These are phyloP conservation scores for Peromyscus aztecus DNA, from an alignment of 2,797 vertebrate species.

Conservation along the genomic window DNA sequence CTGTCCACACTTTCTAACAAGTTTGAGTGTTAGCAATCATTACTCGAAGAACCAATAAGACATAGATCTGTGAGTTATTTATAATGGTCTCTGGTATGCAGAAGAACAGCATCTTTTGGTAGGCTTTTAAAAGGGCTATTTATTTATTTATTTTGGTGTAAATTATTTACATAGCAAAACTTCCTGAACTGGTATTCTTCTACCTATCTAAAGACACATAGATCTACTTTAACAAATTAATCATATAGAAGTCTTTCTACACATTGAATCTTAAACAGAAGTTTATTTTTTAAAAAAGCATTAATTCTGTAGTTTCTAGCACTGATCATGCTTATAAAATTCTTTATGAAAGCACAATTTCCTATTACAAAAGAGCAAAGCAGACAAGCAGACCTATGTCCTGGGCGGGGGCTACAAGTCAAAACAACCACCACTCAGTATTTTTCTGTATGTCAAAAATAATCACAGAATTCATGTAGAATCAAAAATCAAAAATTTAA, in stretches of 20 bases:
- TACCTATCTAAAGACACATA: constrained; percentile 31
- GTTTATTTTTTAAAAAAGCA: background rate
- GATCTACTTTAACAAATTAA: background rate
- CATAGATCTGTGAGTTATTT: constrained; percentile 45
- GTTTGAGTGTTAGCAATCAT: constrained; percentile 34
- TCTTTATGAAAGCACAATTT: constrained; percentile 34
- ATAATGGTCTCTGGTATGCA: constrained; percentile 48
- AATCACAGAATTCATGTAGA: constrained; percentile 38
- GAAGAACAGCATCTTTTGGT: background rate
- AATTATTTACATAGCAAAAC: constrained; percentile 45
- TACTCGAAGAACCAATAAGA: background rate
- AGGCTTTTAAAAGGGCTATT: constrained; percentile 33
- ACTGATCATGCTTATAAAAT: background rate
- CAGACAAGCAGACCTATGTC: background rate
- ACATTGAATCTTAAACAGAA: constrained; percentile 29
- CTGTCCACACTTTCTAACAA: background rate
- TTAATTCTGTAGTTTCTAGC: constrained; percentile 8
- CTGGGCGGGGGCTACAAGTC: background rate
- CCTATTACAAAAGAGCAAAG: background rate
- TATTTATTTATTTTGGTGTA: constrained; percentile 52
- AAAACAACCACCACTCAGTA: background rate
- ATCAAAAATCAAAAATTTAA: background rate
- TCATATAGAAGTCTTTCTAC: background rate
- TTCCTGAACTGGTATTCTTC: constrained; percentile 38
- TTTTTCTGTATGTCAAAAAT: constrained; percentile 52